Percentiles rank a stretch among this genome's conserved stretches.
phyloP scores from a whole-genome alignment of 2,797 vertebrate species.

The Bovichtus diacanthus region DNA sequence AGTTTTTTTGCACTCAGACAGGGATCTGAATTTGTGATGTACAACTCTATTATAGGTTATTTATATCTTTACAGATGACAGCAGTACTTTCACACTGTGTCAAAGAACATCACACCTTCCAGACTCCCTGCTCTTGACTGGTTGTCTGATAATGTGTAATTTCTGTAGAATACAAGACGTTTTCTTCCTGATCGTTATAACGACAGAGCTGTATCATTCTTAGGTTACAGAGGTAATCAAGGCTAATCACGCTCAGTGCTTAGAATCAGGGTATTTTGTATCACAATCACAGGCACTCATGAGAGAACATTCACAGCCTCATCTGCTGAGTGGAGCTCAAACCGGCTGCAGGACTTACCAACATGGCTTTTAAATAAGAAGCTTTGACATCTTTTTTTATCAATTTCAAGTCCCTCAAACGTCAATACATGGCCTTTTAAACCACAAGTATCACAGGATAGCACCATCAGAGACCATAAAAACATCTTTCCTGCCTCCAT shows the following conservation, averaged over 20 bases:
- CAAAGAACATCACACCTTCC: constrained; percentile 4
- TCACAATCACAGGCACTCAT: constrained; percentile 61
- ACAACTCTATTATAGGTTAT: neutral
- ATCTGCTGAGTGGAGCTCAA: neutral
- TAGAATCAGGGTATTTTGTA: constrained; percentile 30
- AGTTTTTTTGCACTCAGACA: neutral
- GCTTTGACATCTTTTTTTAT: neutral
- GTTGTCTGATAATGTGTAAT: constrained; percentile 8
- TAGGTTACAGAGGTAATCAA: constrained; percentile 54
- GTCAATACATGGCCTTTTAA: neutral
- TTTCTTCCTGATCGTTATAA: constrained; percentile 28
- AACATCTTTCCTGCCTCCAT: constrained; percentile 5
- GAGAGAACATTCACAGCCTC: neutral
- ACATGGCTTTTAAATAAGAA: neutral
- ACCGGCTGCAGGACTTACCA: neutral
- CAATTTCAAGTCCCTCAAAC: too few relatives aligned
- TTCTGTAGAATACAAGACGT: neutral
- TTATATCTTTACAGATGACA: neutral
- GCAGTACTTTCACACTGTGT: neutral
- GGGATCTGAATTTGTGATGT: neutral
- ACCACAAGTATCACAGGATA: constrained; percentile 2
- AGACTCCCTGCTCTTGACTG: constrained; percentile 15
- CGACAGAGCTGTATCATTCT: constrained; percentile 31
- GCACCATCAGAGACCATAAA: constrained; percentile 10
- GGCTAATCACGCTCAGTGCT: constrained; percentile 48